A percentile compares a stretch with the other conserved stretches of the same genome.
These are phyloP conservation scores for Drosophila bipectinata DNA, from an alignment of 1,140 invertebrate species.

Conservation along the genomic window DNA sequence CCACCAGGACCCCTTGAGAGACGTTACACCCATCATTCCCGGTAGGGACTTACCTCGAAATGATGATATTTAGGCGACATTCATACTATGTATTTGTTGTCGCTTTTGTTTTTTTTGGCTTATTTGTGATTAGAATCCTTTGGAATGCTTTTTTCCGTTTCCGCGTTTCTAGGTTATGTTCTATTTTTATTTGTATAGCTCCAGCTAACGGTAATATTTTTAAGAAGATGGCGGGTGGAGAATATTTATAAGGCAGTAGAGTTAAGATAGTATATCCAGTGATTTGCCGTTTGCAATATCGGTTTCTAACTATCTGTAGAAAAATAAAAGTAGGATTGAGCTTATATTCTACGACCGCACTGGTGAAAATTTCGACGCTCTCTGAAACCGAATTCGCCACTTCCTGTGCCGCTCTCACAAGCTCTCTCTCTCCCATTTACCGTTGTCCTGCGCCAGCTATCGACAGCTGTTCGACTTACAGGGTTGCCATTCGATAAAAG, in stretches of 20 bases:
- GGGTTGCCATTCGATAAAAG: conserved; percentile 27
- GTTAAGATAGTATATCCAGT: conserved; percentile 1
- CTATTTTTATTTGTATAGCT: conserved; percentile 9
- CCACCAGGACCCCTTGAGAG: neutral
- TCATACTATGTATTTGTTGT: conserved; percentile 85
- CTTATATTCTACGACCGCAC: conserved; percentile 55
- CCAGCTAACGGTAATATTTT: conserved; percentile 26
- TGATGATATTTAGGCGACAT: conserved; percentile 90
- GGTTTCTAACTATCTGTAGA: conserved; percentile 21
- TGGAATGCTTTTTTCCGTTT: conserved; percentile 16
- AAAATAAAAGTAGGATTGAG: conserved; percentile 49
- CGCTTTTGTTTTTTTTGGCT: conserved; percentile 22
- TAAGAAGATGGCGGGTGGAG: neutral
- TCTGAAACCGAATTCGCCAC: conserved; percentile 36
- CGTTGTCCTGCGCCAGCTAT: conserved; percentile 55
- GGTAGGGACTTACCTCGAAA: conserved; percentile 87
- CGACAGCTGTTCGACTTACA: conserved; percentile 51
- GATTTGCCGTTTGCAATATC: conserved; percentile 7
- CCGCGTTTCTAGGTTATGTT: conserved; percentile 42
- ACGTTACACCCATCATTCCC: neutral
- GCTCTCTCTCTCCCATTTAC: neutral
- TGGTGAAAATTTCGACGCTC: conserved; percentile 71
- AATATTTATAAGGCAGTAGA: conserved; percentile 17
- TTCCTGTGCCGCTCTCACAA: conserved; percentile 21
- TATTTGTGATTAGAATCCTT: conserved; percentile 13